Base-by-base conservation (phyloP, 1,140 invertebrate species). In the Acromyrmex charruanus region DNA sequence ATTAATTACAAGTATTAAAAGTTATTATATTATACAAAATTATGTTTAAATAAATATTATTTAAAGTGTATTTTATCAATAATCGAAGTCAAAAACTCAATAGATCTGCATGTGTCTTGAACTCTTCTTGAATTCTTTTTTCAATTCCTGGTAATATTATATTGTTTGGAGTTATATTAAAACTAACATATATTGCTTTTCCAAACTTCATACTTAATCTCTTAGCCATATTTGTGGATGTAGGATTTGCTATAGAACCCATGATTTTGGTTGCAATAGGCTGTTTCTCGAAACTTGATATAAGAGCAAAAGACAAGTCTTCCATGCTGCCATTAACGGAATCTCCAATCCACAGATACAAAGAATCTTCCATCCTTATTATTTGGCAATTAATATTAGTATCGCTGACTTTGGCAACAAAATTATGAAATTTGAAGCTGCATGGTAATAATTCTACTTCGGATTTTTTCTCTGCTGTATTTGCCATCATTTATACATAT, bases 101-200 rank as follows among this genome's bases (percentile, higher is more conserved):
- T 65, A 93, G 49, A 77, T 93, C 66, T 49, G 89, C 61, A 87
- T 92, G 72, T 5, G 72, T 88, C 55, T 89, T 90, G 35, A 95
- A 91, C 91, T 95, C 95, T 25, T 94, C 90, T 63, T 90, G 86
- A 51, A 96, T 87, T 75, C 91, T 92, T 61, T 87, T 94, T 85
- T 95, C 95, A 44, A 95, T 92, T 53, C 2, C 79, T 18, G 89
- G 91, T 25, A 95, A 77, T 3, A 71, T 88, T 0, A 92, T 49
- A 65, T 94, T 94, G 51, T 94, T 77, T 39, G 86, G 77, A 7
- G 85, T 65, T 16, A 95, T 6, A 84, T 96, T 96, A 74, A 94
- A 95, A 86, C 95, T 96, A 44, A 96, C 91, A 74, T 94, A 95
- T 58, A 95, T 91, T 21, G 93, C 91, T 77, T 93, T 94, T 18